Evolutionary conservation across 2,797 vertebrate species (phyloP).

Genomic region (Ataeniobius toweri): DNA sequence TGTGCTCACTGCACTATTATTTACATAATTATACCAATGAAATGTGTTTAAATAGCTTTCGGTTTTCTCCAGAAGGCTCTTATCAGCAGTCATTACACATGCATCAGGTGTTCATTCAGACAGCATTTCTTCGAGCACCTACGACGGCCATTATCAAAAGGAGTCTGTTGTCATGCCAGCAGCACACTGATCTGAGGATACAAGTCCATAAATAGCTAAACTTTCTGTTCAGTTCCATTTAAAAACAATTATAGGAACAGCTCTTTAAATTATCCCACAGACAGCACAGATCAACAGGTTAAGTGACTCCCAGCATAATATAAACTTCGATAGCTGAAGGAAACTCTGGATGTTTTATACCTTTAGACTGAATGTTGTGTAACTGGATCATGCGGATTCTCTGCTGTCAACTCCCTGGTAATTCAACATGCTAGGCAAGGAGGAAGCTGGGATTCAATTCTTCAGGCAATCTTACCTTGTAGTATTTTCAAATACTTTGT

Average conservation of each 20-base stretch:
- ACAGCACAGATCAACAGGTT: background rate
- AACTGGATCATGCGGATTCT: background rate
- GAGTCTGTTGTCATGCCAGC: slow-evolving; percentile 31
- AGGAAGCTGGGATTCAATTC: background rate
- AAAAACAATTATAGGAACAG: background rate
- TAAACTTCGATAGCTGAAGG: background rate
- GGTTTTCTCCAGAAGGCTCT: slow-evolving; percentile 15
- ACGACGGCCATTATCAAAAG: slow-evolving; percentile 16
- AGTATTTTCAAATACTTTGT: background rate
- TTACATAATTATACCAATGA: slow-evolving; percentile 23
- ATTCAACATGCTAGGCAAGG: background rate
- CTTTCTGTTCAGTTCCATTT: slow-evolving; percentile 17
- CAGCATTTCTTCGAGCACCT: slow-evolving; percentile 30
- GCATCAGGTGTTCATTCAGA: slow-evolving; percentile 47
- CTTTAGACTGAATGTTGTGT: background rate
- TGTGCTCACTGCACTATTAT: slow-evolving; percentile 5
- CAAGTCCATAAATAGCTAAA: slow-evolving; percentile 13
- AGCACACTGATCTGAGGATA: slow-evolving; percentile 9
- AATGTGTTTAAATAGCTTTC: slow-evolving; percentile 8
- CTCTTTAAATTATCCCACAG: background rate
- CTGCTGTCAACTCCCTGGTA: background rate
- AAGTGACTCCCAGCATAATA: background rate
- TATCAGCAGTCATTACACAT: slow-evolving; percentile 12
- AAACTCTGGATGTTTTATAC: background rate
- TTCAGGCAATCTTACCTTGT: background rate